A percentile compares a stretch with the other conserved stretches of the same genome.
Evolutionary conservation across 2,113 vertebrate species (phyloP).

Genomic region (Axis porcinus): DNA sequence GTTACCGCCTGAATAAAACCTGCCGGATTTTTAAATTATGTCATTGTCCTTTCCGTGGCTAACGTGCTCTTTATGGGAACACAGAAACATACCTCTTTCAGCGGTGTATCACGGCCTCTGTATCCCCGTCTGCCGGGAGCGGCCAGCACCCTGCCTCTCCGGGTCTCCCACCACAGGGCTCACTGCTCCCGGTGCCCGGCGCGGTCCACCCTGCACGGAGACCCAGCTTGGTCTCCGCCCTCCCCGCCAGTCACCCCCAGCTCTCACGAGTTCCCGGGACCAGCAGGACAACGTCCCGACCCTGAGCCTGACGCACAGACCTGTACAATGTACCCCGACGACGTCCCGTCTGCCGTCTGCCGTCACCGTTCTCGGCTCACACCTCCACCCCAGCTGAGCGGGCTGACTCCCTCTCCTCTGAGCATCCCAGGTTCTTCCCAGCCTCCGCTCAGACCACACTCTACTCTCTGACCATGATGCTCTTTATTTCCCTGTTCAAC

Average conservation of each 20-base stretch:
- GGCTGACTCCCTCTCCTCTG: not conserved
- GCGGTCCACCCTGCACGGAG: not conserved
- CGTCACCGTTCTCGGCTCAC: not conserved
- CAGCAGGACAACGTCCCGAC: not conserved
- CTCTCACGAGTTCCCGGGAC: not conserved
- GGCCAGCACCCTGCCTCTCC: rapidly evolving
- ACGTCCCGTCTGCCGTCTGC: rapidly evolving
- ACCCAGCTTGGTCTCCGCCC: not conserved
- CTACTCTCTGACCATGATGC: not conserved
- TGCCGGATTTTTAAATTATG: not conserved
- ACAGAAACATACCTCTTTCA: not conserved
- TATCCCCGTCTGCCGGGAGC: not conserved
- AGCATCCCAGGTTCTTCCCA: not conserved
- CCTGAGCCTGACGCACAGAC: not conserved
- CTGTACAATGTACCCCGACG: rapidly evolving
- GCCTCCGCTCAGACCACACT: not conserved
- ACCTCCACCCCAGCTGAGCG: not conserved
- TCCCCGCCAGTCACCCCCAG: not conserved
- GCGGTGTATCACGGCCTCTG: not conserved
- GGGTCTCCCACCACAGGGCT: not conserved
- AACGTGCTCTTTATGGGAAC: not conserved
- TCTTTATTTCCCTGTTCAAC: not conserved
- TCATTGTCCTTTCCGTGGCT: not conserved
- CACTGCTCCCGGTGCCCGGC: not conserved
- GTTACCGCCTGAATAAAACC: not conserved